Evolutionary conservation across 2,888 invertebrate genomes (phyloP).

Genomic region (Caenorhabditis imperialis): DNA sequence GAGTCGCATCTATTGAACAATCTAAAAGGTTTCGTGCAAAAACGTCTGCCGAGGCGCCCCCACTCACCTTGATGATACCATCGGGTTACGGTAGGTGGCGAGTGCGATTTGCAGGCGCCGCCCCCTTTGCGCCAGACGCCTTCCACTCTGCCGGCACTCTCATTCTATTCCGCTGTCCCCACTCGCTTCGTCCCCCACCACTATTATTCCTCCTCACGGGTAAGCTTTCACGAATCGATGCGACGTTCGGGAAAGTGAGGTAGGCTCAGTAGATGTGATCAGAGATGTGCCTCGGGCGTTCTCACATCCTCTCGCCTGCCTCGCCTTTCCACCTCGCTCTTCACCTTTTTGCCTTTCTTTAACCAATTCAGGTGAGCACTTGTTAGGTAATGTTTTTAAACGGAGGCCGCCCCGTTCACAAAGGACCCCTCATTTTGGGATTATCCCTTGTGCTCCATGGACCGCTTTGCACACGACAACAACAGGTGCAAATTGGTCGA

Average conservation of each 20-base stretch:
- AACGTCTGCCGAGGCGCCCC: neutral
- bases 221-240: slow-evolving; percentile 3
- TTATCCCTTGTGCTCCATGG: slow-evolving; percentile 8
- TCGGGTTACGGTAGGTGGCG: neutral
- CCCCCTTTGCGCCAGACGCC: slow-evolving; percentile 1
- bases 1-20: no score
- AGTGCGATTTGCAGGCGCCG: slow-evolving; percentile 39
- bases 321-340: slow-evolving; percentile 22
- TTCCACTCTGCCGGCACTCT: neutral
- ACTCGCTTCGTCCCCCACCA: neutral
- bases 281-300: neutral
- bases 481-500: slow-evolving; percentile 20
- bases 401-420: no score
- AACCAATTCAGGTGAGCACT: no score
- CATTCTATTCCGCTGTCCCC: slow-evolving; percentile 11
- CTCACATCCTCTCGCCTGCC: slow-evolving; percentile 38
- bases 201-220: slow-evolving; percentile 13
- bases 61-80: slow-evolving; percentile 38
- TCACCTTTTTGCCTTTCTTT: slow-evolving; percentile 1
- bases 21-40: neutral
- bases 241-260: slow-evolving; percentile 18
- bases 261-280: slow-evolving; percentile 48
- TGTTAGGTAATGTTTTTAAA: slow-evolving; percentile 37
- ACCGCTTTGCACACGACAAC: neutral
- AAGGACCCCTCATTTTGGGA: slow-evolving; percentile 36